These are phyloP conservation scores for Tragelaphus scriptus DNA, from an alignment of 2,113 vertebrate species.

Conservation along the genomic window DNA sequence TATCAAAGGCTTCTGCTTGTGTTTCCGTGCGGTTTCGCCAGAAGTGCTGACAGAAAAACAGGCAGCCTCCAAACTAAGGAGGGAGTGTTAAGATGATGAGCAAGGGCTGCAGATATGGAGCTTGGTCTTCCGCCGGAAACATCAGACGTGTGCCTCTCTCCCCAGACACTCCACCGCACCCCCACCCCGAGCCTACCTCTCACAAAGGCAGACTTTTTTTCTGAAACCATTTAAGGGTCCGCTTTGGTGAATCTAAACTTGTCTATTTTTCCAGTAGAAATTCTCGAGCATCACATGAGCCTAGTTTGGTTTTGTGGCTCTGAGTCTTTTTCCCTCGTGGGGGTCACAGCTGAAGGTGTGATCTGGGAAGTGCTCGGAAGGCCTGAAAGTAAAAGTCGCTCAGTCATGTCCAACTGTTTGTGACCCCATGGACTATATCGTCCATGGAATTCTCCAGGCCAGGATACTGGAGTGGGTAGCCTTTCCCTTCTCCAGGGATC, in stretches of 20 bases:
- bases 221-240: fast-evolving
- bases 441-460: neutral
- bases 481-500: neutral
- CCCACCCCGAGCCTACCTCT: fast-evolving
- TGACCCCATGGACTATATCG: fast-evolving
- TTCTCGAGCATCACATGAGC: fast-evolving
- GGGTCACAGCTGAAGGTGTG: neutral
- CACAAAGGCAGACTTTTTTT: too few species aligned
- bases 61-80: neutral
- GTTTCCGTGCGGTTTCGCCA: neutral
- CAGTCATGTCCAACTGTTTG: neutral
- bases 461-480: neutral
- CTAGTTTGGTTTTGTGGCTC: fast-evolving
- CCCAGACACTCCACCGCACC: fast-evolving
- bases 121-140: fast-evolving
- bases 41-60: neutral
- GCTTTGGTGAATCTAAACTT: neutral
- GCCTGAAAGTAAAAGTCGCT: neutral
- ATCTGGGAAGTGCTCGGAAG: neutral
- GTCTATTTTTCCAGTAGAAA: neutral
- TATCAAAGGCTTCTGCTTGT: neutral
- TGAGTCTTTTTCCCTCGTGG: neutral
- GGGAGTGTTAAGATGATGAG: fast-evolving
- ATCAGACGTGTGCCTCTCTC: fast-evolving
- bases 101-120: fast-evolving